phyloP scores from a whole-genome alignment of 2,113 vertebrate species.

The Furnarius figulus region DNA sequence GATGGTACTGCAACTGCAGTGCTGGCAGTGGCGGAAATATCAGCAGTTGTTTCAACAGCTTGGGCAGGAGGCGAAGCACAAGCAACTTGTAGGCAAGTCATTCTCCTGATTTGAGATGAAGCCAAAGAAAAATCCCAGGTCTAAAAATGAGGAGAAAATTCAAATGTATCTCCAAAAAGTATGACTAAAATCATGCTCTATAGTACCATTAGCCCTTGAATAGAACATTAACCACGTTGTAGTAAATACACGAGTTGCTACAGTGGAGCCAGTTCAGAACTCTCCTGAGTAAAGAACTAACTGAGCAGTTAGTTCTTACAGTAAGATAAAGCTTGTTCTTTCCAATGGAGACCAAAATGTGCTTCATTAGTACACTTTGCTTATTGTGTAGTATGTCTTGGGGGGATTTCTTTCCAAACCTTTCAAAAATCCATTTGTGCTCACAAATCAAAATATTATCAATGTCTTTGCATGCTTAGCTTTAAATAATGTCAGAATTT shows the following conservation, averaged over 20 bases:
- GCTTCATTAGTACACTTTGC: neutral
- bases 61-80: neutral
- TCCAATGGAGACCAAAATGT: neutral
- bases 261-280: neutral
- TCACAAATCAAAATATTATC: neutral
- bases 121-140: neutral
- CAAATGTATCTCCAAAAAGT: neutral
- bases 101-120: neutral
- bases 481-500: neutral
- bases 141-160: neutral
- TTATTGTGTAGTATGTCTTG: neutral
- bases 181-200: neutral
- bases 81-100: neutral
- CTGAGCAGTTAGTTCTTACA: neutral
- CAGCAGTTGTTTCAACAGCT: slow-evolving; percentile 52
- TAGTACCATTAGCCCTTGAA: neutral
- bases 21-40: slow-evolving; percentile 34
- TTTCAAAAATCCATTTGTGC: neutral
- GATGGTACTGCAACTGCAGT: neutral
- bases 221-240: neutral
- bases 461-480: neutral
- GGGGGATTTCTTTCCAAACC: neutral
- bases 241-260: neutral
- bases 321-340: neutral
- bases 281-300: neutral